Evolutionary conservation across 2,113 vertebrate genomes (phyloP), one percentile per base, ranked within the genome.

Genomic region (Phycodurus eques): DNA sequence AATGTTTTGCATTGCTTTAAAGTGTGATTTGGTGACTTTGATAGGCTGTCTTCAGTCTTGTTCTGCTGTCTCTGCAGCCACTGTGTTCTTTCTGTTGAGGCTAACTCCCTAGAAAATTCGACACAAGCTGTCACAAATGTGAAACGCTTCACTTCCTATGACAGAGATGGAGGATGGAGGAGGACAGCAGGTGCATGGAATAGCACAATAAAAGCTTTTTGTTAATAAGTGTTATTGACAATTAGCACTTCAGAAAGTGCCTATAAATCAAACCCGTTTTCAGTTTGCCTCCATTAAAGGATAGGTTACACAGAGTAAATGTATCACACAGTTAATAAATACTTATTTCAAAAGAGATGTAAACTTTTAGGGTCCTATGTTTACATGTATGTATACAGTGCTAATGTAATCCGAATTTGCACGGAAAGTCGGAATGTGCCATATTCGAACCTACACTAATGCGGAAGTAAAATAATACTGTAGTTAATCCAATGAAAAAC

Each of bases 101-200:
- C 20, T 60, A 56, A 72, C 57, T 60, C 33, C 66, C 43, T 13
- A 51, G 63, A 59, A 78, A 60, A 84, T 69, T 75, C 39, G 75
- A 76, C 17, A 73, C 42, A 7, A 17, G 71, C 74, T 75, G 80
- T 85, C 84, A 83, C 22, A 77, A 83, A 76, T 72, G 76, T 72
- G 70, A 78, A 84, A 86, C n/a, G 68, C 77, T 83, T 44, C 76
- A 74, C 78, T 76, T 84, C 76, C 78, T 74, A 17, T 84, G 78
- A 82, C 78, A 74, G 75, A 66, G 68, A 56, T n/a, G 53, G 47
- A 65, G 60, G 69, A 66, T 75, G 78, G 12, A 57, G 59, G 33
- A 33, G 15, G 64, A 82, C 67, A 62, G 15, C 77, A 73, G 71
- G 75, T 80, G 73, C 31, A 31, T 47, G 53, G 54, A 70, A 51